phyloP scores from a whole-genome alignment of 2,888 invertebrate genomes.

The Epinotia ramella region DNA sequence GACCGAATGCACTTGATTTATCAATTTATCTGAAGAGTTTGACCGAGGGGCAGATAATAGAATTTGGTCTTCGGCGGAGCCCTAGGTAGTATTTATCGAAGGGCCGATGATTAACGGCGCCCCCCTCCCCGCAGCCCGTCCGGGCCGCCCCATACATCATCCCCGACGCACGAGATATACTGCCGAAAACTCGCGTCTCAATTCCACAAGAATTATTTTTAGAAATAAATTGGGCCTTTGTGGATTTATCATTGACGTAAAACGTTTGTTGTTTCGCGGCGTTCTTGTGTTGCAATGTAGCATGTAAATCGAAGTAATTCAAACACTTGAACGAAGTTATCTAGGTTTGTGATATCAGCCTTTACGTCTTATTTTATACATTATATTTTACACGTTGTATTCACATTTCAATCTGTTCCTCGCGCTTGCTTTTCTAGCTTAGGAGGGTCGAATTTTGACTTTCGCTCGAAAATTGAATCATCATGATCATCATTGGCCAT shows the following conservation, averaged over 20 bases:
- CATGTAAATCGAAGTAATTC: too few species aligned
- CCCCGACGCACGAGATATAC: slow-evolving; percentile 26
- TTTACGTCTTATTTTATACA: too few species aligned
- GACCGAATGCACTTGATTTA: neutral
- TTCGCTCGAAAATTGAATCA: too few species aligned
- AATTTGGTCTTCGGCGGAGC: neutral
- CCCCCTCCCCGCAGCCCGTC: neutral
- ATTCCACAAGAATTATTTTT: slow-evolving; percentile 12
- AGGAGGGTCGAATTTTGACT: too few species aligned
- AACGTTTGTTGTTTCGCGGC: neutral
- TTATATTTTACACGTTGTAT: too few species aligned
- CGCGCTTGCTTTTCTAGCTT: too few species aligned
- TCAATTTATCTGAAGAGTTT: neutral
- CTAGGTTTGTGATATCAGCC: too few species aligned
- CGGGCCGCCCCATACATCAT: slow-evolving; percentile 17
- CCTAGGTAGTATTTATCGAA: slow-evolving; percentile 28
- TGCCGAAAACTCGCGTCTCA: slow-evolving; percentile 24
- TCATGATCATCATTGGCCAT: too few species aligned
- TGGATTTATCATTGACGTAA: slow-evolving; percentile 5
- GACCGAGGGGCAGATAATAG: slow-evolving; percentile 27
- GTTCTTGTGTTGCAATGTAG: neutral
- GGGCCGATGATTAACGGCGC: slow-evolving; percentile 31
- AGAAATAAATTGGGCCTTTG: slow-evolving; percentile 16
- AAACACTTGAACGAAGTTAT: too few species aligned
- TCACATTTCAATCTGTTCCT: too few species aligned